phyloP scores from a whole-genome alignment of 2,113 vertebrate species.

The Hypocryptadius cinnamomeus region DNA sequence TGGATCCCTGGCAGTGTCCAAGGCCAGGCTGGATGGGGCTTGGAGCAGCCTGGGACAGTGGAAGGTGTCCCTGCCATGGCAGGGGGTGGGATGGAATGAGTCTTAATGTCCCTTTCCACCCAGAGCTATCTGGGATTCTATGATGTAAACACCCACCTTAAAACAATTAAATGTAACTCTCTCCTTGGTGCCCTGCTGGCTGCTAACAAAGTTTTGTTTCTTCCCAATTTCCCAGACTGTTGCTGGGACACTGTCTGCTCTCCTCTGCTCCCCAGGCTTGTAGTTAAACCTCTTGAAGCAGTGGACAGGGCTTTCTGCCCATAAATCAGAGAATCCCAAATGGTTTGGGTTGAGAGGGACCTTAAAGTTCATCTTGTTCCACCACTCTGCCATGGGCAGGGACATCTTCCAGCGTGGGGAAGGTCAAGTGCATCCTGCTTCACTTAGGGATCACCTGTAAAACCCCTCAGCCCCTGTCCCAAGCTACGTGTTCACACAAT shows the following conservation, averaged over 20 bases:
- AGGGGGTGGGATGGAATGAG: neutral
- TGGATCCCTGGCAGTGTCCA: neutral
- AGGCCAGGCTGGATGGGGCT: neutral
- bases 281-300: neutral
- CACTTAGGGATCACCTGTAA: rapidly evolving
- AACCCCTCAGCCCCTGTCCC: neutral
- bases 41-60: neutral
- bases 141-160: neutral
- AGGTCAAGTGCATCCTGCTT: neutral
- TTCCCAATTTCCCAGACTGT: neutral
- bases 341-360: neutral
- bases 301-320: neutral
- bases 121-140: neutral
- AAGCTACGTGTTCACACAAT: neutral
- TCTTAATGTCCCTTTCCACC: neutral
- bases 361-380: neutral
- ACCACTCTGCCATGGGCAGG: neutral
- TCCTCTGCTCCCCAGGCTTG: neutral
- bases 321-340: neutral
- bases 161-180: neutral
- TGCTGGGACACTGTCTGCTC: rapidly evolving
- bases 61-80: neutral
- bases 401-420: neutral
- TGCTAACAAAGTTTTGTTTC: neutral
- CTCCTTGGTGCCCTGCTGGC: neutral